phyloP scores from a whole-genome alignment of 2,888 invertebrate species.

The Trichopria drosophilae region DNA sequence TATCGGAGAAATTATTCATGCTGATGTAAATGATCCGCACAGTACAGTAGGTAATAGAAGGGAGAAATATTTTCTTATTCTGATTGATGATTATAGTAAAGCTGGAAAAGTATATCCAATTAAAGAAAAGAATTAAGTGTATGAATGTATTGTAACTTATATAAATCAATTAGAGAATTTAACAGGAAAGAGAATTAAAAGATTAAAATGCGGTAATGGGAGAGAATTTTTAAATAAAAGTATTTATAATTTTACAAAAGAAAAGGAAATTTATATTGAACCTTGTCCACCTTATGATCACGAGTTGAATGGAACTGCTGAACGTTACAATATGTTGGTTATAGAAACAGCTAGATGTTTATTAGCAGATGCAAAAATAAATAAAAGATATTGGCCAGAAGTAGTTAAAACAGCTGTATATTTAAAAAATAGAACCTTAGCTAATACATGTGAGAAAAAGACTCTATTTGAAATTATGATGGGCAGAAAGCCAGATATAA shows the following conservation, averaged over 20 bases:
- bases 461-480: constrained; percentile 22
- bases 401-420: constrained; percentile 16
- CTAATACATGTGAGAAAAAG: constrained; percentile 15
- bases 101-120: background rate
- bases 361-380: background rate
- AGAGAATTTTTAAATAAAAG: background rate
- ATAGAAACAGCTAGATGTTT: background rate
- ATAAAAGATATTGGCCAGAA: too few species aligned
- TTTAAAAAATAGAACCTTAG: constrained; percentile 18
- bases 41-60: background rate
- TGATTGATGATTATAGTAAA: constrained; percentile 1
- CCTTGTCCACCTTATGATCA: constrained; percentile 8
- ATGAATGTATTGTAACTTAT: background rate
- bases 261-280: background rate
- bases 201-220: background rate
- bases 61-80: background rate
- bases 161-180: background rate
- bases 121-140: background rate
- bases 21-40: constrained; percentile 3
- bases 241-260: background rate
- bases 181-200: background rate
- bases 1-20: background rate
- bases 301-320: constrained; percentile 5
- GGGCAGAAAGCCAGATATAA: constrained; percentile 15
- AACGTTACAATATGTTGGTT: constrained; percentile 3